phyloP scores from a whole-genome alignment of 2,888 invertebrate species.

The Cephus nigrinus region DNA sequence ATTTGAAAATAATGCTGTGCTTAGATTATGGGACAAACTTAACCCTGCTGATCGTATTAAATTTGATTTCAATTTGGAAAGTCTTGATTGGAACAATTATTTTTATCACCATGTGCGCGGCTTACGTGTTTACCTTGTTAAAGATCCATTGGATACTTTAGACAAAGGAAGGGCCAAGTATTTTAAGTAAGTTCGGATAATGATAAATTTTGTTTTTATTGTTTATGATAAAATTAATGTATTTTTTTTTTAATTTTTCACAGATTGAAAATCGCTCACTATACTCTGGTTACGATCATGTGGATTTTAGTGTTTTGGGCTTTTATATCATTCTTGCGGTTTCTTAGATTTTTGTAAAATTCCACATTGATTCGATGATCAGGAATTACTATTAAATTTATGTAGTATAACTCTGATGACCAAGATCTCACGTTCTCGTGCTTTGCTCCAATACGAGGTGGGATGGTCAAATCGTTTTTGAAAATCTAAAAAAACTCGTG shows the following conservation, averaged over 20 bases:
- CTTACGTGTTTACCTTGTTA: conserved; percentile 78
- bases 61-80: conserved; percentile 78
- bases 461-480: not conserved
- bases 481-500: too few relatives aligned
- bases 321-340: not conserved
- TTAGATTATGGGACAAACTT: conserved; percentile 72
- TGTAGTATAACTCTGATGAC: not conserved
- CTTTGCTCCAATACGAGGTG: not conserved
- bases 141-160: conserved; percentile 79
- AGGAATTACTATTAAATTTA: not conserved
- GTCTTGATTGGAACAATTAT: conserved; percentile 80
- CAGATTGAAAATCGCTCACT: conserved; percentile 38
- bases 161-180: conserved; percentile 71
- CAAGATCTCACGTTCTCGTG: not conserved
- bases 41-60: conserved; percentile 70
- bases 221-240: not conserved
- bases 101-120: conserved; percentile 76
- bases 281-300: not conserved
- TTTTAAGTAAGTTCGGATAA: conserved; percentile 29
- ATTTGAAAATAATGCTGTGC: conserved; percentile 73
- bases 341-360: not conserved
- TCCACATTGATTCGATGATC: not conserved
- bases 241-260: conserved; percentile 19
- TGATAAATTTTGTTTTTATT: conserved; percentile 5
- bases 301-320: not conserved